These are phyloP conservation scores for Liasis olivaceus DNA, from an alignment of 2,797 vertebrate species.

Conservation along the genomic window DNA sequence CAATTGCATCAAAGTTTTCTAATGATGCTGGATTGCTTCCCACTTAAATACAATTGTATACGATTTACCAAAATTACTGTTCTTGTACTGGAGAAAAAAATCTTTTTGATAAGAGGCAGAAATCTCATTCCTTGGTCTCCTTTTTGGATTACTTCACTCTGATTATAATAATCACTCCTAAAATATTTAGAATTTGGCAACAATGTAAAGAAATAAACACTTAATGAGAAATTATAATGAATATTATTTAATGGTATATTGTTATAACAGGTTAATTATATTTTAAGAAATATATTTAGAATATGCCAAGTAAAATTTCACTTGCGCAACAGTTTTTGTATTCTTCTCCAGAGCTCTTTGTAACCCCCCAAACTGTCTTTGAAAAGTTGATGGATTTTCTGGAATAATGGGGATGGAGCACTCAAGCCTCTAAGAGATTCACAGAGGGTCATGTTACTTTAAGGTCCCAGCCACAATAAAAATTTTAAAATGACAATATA, in stretches of 20 bases:
- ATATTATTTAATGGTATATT: neutral
- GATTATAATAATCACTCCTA: neutral
- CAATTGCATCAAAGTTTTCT: neutral
- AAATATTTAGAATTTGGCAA: neutral
- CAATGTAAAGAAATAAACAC: neutral
- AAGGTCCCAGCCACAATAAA: neutral
- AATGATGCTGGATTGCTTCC: neutral
- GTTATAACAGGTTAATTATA: neutral
- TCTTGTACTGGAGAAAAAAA: too few species aligned
- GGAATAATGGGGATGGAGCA: neutral
- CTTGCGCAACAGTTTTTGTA: neutral
- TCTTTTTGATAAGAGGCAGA: neutral
- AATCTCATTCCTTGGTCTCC: neutral
- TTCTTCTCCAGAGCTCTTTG: neutral
- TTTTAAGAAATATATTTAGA: neutral
- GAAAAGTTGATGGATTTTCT: neutral
- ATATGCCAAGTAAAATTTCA: neutral
- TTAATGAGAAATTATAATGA: neutral
- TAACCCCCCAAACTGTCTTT: neutral
- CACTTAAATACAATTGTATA: neutral
- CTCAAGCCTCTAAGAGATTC: neutral
- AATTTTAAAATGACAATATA: neutral
- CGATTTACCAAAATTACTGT: neutral
- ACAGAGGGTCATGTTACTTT: neutral
- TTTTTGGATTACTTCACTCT: neutral